These are phyloP conservation scores for Harpalus rubripes DNA, from an alignment of 2,888 invertebrate species.

Conservation along the genomic window DNA sequence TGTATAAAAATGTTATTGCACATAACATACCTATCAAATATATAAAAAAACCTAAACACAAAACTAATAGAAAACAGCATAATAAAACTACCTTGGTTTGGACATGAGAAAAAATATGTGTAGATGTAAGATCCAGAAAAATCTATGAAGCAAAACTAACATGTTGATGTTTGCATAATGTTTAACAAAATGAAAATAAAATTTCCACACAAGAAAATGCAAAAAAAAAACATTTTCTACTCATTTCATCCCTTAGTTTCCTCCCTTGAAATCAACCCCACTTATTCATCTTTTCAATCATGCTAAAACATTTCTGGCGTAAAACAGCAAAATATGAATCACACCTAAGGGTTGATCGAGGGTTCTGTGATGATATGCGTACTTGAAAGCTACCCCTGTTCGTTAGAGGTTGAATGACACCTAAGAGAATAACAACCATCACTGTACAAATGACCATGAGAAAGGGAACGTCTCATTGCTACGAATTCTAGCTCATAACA, in stretches of 20 bases:
- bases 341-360: background rate
- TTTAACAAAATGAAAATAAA: background rate
- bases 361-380: background rate
- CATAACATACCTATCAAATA: too few species aligned
- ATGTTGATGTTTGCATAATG: background rate
- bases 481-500: too few species aligned
- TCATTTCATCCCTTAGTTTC: background rate
- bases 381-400: background rate
- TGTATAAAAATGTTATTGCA: too few species aligned
- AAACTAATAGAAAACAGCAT: too few species aligned
- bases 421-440: background rate
- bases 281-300: conserved; percentile 3
- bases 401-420: background rate
- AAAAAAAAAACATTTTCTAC: background rate
- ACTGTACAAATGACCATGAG: background rate
- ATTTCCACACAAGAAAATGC: background rate
- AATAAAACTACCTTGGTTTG: too few species aligned
- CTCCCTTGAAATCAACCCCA: background rate
- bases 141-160: too few species aligned
- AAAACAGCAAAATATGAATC: conserved; percentile 6
- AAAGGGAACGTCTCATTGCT: background rate
- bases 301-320: conserved; percentile 2
- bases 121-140: too few species aligned
- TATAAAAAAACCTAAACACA: too few species aligned
- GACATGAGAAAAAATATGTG: too few species aligned